phyloP scores from a whole-genome alignment of 2,888 invertebrate species.

The Criorhina ranunculi region DNA sequence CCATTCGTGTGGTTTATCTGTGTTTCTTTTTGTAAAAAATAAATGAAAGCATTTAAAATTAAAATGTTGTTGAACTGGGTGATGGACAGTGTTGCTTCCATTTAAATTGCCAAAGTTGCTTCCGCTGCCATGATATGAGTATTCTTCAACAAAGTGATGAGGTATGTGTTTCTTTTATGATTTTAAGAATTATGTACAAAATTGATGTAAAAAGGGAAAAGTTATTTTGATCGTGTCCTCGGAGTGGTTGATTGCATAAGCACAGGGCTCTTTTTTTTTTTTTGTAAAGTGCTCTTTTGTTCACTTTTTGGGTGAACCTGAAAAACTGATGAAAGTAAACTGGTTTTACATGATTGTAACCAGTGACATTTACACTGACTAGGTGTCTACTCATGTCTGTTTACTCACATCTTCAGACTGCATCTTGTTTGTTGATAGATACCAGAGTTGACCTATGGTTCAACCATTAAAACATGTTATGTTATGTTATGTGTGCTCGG shows the following conservation, averaged over 20 bases:
- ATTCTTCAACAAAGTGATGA: neutral
- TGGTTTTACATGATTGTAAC: too few relatives aligned
- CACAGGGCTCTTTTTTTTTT: neutral
- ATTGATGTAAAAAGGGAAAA: too few relatives aligned
- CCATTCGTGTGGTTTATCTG: slow-evolving; percentile 7
- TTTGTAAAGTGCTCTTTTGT: neutral
- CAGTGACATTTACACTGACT: too few relatives aligned
- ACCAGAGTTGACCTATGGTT: too few relatives aligned
- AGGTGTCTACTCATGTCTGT: too few relatives aligned
- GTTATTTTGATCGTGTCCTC: too few relatives aligned
- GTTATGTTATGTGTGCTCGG: too few relatives aligned
- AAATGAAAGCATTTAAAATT: slow-evolving; percentile 10
- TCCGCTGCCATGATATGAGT: slow-evolving; percentile 17
- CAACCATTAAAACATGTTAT: too few relatives aligned
- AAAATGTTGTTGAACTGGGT: slow-evolving; percentile 21
- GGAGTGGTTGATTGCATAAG: slow-evolving; percentile 11
- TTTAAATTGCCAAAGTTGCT: slow-evolving; percentile 21
- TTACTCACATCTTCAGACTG: too few relatives aligned
- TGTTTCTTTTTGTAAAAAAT: slow-evolving; percentile 20
- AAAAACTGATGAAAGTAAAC: too few relatives aligned
- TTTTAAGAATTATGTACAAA: neutral
- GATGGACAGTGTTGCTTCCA: slow-evolving; percentile 37
- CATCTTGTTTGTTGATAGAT: too few relatives aligned
- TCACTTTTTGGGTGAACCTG: too few relatives aligned
- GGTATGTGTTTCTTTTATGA: neutral